Conservation (phyloP, 2,888 invertebrate species). For the Rotaria sp. region DNA sequence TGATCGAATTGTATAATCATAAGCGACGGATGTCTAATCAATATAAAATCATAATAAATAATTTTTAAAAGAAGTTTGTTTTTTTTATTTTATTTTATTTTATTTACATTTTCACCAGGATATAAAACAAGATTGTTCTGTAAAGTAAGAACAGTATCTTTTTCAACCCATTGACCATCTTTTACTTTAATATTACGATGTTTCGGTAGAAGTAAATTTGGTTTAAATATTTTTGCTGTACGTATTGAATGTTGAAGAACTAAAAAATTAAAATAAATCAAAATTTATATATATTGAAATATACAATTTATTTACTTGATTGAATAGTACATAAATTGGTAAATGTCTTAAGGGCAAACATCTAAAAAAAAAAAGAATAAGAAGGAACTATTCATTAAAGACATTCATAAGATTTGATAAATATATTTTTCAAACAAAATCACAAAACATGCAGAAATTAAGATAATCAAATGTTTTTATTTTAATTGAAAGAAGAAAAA, state of each 20-base stretch:
- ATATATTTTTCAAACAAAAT: no score
- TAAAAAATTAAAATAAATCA: neutral
- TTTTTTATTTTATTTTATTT: no score
- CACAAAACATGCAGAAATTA: no score
- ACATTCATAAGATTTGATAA: no score
- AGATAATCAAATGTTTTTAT: no score
- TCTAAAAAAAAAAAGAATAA: neutral
- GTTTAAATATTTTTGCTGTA: neutral
- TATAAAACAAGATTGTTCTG: constrained; percentile 50
- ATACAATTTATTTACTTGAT: neutral
- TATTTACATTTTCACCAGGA: constrained; percentile 55
- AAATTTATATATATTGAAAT: neutral
- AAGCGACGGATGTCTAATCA: neutral
- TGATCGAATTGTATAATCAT: constrained; percentile 37
- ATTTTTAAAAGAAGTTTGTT: no score
- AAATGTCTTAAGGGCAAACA: neutral
- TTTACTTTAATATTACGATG: constrained; percentile 46
- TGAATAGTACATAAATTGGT: neutral
- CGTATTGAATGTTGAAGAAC: neutral
- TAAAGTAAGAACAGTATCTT: constrained; percentile 47
- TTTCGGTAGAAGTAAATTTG: constrained; percentile 41
- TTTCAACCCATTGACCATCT: constrained; percentile 51
- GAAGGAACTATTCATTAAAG: no score
- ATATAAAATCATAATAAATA: no score
- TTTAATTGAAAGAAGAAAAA: no score